Base-by-base conservation (phyloP, 2,797 vertebrate genomes). In the Parambassis ranga region DNA sequence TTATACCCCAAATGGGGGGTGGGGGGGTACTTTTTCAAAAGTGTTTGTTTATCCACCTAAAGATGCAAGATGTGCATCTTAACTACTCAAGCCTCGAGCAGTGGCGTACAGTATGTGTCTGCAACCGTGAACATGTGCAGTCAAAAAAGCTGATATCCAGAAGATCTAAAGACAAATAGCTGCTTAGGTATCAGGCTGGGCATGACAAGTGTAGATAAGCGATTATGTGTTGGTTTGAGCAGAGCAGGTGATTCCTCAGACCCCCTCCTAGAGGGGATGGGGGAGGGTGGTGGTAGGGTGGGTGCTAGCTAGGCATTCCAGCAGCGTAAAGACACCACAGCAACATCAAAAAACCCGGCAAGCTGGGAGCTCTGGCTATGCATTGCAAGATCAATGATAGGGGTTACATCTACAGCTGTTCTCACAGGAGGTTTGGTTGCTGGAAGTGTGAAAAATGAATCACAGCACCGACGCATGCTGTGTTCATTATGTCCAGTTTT, bases 121-220 rank as follows among this genome's bases (percentile, higher is more conserved):
- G 18, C 5, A 3, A 37, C 56, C 9, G 4, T 64, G 61, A 61
- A 48, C 18, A 63, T 44, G 47, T 37, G 48, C 16, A 13, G 35
- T 37, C 5, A 67, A 65, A 81, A 69, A 67, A 42, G n/a, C 24
- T 31, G 37, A 60, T 76, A 74, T 65, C 63, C 49, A 62, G 27
- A 66, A 65, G 71, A 83, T 82, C 79, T 76, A 6, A 72, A 79
- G 65, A 87, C 71, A 83, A 76, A 83, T 71, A 67, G 49, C 77
- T 59, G 62, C 58, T 44, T 53, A 79, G 65, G 72, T 67, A 76
- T 65, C 31, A 2, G 57, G 19, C 31, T 50, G 43, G 33, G 65
- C 75, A 70, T 77, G 75, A 77, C 85, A 78, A 68, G 71, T 63
- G 77, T 53, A 75, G 85, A 87, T 89, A 89, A 90, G 84, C 63